Percentiles rank a stretch among this genome's conserved stretches.
Conservation (phyloP, 2,113 vertebrate species). For the Apaloderma vittatum region DNA sequence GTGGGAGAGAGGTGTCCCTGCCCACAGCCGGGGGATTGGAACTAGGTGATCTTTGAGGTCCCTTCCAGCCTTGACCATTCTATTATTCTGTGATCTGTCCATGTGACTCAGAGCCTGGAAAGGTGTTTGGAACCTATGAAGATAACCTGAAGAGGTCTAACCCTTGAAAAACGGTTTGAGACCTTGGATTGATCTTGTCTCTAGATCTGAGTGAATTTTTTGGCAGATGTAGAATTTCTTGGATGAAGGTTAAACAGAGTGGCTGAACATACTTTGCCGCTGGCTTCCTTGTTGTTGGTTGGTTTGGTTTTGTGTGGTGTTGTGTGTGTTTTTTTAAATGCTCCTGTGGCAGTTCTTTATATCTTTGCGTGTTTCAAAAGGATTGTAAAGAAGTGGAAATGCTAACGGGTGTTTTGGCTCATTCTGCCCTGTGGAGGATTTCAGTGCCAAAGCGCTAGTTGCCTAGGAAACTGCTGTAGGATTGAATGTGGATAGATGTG, state of each 20-base stretch:
- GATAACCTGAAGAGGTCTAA: neutral
- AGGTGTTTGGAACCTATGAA: neutral
- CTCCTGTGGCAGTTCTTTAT: neutral
- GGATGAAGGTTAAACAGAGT: neutral
- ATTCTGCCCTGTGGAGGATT: neutral
- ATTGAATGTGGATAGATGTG: constrained; percentile 49
- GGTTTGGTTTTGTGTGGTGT: neutral
- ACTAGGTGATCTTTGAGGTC: no score
- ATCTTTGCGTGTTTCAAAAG: constrained; percentile 18
- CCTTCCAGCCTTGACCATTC: no score
- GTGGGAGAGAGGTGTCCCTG: no score
- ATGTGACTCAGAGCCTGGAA: neutral
- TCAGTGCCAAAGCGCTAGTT: constrained; percentile 60
- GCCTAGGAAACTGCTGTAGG: constrained; percentile 74
- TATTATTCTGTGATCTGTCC: no score
- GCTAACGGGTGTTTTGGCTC: constrained; percentile 44
- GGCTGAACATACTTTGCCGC: neutral
- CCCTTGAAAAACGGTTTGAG: neutral
- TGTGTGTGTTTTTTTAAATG: neutral
- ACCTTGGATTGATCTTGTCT: neutral
- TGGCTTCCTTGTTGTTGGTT: neutral
- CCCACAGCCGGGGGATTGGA: no score
- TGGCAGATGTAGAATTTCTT: neutral
- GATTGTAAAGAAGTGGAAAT: neutral
- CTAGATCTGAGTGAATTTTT: neutral